Evolutionary conservation across 2,113 vertebrate genomes (phyloP).

Genomic region (Panurus biarmicus): DNA sequence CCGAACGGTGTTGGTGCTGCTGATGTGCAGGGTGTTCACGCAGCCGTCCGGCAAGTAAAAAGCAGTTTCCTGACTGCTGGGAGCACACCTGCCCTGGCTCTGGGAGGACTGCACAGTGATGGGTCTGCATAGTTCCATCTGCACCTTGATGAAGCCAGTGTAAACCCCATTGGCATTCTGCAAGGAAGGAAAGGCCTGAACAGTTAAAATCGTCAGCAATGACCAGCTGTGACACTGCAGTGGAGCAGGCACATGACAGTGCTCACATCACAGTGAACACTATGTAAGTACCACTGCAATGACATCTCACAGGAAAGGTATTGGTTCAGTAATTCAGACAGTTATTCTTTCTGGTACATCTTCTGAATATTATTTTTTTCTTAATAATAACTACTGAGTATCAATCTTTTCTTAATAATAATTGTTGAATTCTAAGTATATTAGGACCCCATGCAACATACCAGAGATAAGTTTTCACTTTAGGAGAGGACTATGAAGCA

Average conservation of each 20-base stretch:
- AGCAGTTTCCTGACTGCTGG: constrained; percentile 65
- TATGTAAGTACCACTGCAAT: not conserved
- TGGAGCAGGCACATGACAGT: not conserved
- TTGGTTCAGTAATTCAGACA: not conserved
- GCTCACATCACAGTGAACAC: not conserved
- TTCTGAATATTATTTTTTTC: not conserved
- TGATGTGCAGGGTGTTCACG: constrained; percentile 90
- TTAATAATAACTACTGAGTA: not conserved
- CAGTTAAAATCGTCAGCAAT: not conserved
- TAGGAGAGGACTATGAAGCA: not conserved
- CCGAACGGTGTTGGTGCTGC: constrained; percentile 87
- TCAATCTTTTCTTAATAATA: not conserved
- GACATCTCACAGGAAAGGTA: not conserved
- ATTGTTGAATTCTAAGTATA: not conserved
- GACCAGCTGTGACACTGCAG: not conserved
- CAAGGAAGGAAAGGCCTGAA: not conserved
- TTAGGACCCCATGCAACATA: not conserved
- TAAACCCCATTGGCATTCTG: constrained; percentile 82
- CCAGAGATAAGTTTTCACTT: not conserved
- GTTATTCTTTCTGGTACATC: not conserved
- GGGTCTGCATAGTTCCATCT: constrained; percentile 86
- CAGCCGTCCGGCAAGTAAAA: constrained; percentile 81
- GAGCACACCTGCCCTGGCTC: constrained; percentile 34
- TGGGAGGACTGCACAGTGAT: constrained; percentile 75
- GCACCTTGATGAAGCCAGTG: constrained; percentile 97